Evolutionary conservation across 2,113 vertebrate genomes (phyloP).

Genomic region (Corydoras maculifer): DNA sequence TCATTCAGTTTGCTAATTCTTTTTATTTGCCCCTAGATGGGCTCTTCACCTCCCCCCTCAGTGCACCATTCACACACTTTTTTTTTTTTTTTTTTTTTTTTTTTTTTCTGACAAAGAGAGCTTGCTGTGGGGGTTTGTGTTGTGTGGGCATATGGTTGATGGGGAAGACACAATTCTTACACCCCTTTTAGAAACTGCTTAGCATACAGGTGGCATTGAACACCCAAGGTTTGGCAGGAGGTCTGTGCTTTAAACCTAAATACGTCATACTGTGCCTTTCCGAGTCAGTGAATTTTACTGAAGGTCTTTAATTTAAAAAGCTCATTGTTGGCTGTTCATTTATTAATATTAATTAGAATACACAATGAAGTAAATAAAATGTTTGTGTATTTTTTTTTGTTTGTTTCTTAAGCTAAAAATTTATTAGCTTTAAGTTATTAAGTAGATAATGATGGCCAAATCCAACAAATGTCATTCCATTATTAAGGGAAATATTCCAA

Average conservation of each 20-base stretch:
- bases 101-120: constrained; percentile 52
- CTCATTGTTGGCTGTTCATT: neutral
- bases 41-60: constrained; percentile 46
- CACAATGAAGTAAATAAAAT: no score
- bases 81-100: constrained; percentile 2
- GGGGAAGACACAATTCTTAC: constrained; percentile 31
- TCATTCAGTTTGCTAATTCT: constrained; percentile 31
- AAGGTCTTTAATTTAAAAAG: neutral
- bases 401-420: no score
- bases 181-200: constrained; percentile 54
- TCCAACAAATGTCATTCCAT: no score
- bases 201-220: constrained; percentile 81
- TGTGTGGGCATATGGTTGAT: constrained; percentile 65
- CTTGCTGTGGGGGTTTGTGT: constrained; percentile 47
- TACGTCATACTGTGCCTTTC: constrained; percentile 3
- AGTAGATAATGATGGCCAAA: no score
- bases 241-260: constrained; percentile 3
- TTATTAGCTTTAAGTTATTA: no score
- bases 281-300: neutral
- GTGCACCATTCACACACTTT: constrained; percentile 18
- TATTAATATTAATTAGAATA: neutral
- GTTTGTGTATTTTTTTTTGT: no score
- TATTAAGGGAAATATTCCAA: no score
- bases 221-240: constrained; percentile 3
- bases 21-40: constrained; percentile 45